These are phyloP conservation scores for Onychomys torridus DNA, from an alignment of 2,797 vertebrate species.

Conservation along the genomic window DNA sequence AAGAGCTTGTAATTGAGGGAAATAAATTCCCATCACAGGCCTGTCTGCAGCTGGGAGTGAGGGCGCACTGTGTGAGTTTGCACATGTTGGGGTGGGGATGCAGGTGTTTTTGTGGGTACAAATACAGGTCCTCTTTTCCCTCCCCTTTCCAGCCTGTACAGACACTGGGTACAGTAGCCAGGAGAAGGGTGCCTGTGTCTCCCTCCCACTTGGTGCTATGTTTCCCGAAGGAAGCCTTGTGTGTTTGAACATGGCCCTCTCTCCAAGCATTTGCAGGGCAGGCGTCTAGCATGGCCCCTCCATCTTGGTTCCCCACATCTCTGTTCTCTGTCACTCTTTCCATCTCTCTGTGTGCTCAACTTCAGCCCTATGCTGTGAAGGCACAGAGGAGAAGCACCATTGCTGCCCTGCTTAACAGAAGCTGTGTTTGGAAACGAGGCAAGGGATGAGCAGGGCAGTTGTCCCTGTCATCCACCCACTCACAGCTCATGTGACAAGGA, in stretches of 20 bases:
- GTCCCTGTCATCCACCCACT: background rate
- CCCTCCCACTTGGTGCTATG: background rate
- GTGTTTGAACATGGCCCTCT: rapidly evolving
- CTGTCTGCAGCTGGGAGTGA: slow-evolving; percentile 74
- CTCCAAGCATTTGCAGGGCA: rapidly evolving
- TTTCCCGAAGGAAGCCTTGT: rapidly evolving
- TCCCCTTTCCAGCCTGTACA: background rate
- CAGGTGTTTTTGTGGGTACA: background rate
- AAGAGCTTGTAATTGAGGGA: slow-evolving; percentile 95
- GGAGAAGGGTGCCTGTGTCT: background rate
- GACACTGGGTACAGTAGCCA: background rate
- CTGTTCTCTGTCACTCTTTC: rapidly evolving
- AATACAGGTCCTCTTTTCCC: background rate
- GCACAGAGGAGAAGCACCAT: background rate
- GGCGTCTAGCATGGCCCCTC: background rate
- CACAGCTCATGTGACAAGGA: background rate
- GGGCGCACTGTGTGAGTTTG: background rate
- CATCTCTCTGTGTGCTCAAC: background rate
- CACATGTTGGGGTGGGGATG: background rate
- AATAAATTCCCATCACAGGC: slow-evolving; percentile 95
- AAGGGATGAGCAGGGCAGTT: background rate
- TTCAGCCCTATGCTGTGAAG: background rate
- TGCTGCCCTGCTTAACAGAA: slow-evolving; percentile 5
- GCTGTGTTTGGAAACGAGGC: slow-evolving; percentile 16
- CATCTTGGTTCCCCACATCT: background rate